Evolutionary conservation across 1,140 invertebrate species (phyloP), one percentile per base, ranked within the genome.

Genomic region (Coenobita brevimanus): DNA sequence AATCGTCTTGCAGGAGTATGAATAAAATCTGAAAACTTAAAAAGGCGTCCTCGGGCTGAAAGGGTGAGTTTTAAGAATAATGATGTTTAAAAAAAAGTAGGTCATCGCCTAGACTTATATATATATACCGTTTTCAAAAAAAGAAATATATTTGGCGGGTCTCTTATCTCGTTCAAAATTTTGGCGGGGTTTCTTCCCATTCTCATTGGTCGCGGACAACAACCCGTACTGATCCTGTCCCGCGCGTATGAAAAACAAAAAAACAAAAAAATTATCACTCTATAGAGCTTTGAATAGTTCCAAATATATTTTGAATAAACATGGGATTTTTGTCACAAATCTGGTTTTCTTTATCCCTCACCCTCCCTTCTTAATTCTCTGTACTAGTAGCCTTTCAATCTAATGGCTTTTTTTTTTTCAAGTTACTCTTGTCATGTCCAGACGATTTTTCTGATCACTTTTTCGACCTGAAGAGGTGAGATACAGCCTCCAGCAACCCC

Each of bases 231-330:
- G 41, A 87, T 41, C 85, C 85, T 87, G 85, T 80, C 78, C 67
- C 67, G 85, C 85, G 85, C 85, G 76, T 87, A 69, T 69, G 46
- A 87, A 81, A 73, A 43, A 81, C 69, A 64, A 80, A 71, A 62
- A 79, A 69, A 50, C 69, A 50, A 43, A 71, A 62, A 79, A 69
- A 50, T 79, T 69, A 43, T 69, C 85, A 71, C 85, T 71, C 85
- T 81, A 67, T 87, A 87, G 85, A 87, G 85, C 85, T 87, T 81
- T 78, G 85, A 87, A 80, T 87, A 81, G 85, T 81, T 87, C 85
- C 85, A 87, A 81, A 87, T 87, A 87, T 87, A 87, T 87, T 87
- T 87, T 87, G 85, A 87, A 87, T 87, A 87, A 87, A 87, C 85
- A 81, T 87, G 85, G 85, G 78, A 87, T 87, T 87, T 87, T 87